These are phyloP conservation scores for Candoia aspera DNA, from an alignment of 2,113 vertebrate species.

Conservation along the genomic window DNA sequence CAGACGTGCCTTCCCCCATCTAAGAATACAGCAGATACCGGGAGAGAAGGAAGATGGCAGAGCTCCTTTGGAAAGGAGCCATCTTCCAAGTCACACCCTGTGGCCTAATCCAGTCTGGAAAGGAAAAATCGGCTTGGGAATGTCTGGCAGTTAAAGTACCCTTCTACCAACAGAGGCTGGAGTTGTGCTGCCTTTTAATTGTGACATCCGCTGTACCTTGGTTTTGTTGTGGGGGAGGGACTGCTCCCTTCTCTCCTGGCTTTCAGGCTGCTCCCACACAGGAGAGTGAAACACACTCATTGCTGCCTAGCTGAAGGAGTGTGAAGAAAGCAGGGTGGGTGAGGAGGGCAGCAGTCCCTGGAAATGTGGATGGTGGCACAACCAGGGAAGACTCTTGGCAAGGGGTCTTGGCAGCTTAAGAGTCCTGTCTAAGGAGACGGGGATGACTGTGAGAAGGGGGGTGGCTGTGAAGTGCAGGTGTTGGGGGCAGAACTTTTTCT, in stretches of 20 bases:
- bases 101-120: neutral
- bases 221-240: neutral
- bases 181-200: neutral
- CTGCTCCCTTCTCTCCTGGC: neutral
- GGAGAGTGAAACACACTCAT: neutral
- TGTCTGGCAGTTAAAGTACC: neutral
- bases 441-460: neutral
- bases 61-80: too few relatives aligned
- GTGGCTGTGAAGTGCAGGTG: neutral
- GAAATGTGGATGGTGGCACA: neutral
- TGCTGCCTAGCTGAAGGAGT: neutral
- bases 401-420: rapidly evolving
- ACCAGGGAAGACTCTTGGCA: neutral
- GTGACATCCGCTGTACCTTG: neutral
- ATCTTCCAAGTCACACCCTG: neutral
- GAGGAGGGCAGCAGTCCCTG: neutral
- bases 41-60: neutral
- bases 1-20: neutral
- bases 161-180: neutral
- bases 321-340: too few relatives aligned
- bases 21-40: neutral
- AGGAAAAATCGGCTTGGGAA: too few relatives aligned
- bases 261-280: neutral
- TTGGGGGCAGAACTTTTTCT: too few relatives aligned
- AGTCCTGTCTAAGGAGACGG: rapidly evolving